Conservation (phyloP, 1,140 invertebrate genomes). For the Phymorhynchus buccinoides region DNA sequence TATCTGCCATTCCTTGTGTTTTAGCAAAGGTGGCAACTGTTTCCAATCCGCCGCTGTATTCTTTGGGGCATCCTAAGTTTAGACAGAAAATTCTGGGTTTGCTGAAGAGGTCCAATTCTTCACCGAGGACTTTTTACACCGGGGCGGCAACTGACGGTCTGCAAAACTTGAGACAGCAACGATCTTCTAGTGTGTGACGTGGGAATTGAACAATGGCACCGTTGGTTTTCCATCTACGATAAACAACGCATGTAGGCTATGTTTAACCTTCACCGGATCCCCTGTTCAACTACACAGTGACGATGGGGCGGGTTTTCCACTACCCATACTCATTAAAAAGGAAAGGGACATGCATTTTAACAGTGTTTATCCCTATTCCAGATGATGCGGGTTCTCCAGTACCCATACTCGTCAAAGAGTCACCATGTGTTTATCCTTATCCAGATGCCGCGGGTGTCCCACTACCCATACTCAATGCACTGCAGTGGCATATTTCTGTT, state of each 20-base stretch:
- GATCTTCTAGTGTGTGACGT: background rate
- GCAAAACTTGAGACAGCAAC: background rate
- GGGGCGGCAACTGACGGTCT: background rate
- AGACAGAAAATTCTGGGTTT: constrained; percentile 26
- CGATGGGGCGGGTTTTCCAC: no score
- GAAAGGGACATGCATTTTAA: no score
- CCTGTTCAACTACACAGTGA: no score
- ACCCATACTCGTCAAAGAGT: no score
- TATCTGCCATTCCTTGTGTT: constrained; percentile 81
- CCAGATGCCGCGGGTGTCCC: no score
- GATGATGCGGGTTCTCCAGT: no score
- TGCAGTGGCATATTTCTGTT: no score
- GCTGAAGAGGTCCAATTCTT: background rate
- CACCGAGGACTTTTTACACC: background rate
- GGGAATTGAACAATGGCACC: background rate
- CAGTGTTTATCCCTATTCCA: background rate
- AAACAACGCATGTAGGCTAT: no score
- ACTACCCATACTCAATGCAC: no score
- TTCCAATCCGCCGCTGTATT: constrained; percentile 86
- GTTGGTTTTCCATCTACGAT: no score
- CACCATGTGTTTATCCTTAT: no score
- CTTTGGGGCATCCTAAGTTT: constrained; percentile 73
- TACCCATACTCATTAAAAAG: no score
- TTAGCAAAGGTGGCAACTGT: constrained; percentile 85
- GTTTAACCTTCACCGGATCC: background rate